Evolutionary conservation across 2,797 vertebrate genomes (phyloP), one percentile per base, ranked within the genome.

Genomic region (Vultur gryphus): DNA sequence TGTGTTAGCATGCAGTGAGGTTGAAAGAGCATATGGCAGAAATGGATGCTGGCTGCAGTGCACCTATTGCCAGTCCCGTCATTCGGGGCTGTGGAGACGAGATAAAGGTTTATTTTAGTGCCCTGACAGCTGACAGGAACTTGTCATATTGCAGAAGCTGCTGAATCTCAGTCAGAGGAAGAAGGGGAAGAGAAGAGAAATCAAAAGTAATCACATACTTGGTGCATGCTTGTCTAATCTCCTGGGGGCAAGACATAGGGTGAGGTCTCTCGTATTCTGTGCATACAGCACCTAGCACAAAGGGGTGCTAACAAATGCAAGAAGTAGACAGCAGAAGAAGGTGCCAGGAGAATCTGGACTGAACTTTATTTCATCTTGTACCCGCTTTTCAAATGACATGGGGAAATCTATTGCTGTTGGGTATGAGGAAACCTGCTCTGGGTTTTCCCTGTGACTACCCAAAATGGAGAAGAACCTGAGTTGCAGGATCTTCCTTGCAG

Each of bases 11-110:
- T 20, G 90, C 67, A 94, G 72, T 19, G 51, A 94, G 93, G 96
- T 90, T 94, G 90, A 93, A 94, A 93, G 94, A 95, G 90, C 92
- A 92, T 86, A 86, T 66, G 94, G 87, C 57, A 92, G 89, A 75
- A 94, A 78, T 57, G 84, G 62, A 76, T 95, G 86, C 81, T 81
- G 90, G 82, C 82, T 96, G 89, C 65, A 77, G 72, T 39, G 72
- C 87, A 94, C 89, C 93, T 92, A 92, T 72, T 89, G 90, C 89
- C 92, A 96, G 89, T 51, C 79, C 76, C 4, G 3, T 87, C 89
- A 71, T 37, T 95, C 82, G 83, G 89, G 82, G 54, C 79, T 89
- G 76, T 39, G 59, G 82, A 92, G 69, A 91, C 23, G 13, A 97
- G 95, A 95, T 94, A 93, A 93, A 86, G 78, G 72, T 81, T 90